phyloP scores from a whole-genome alignment of 2,888 invertebrate genomes.

The Acronicta leporina region DNA sequence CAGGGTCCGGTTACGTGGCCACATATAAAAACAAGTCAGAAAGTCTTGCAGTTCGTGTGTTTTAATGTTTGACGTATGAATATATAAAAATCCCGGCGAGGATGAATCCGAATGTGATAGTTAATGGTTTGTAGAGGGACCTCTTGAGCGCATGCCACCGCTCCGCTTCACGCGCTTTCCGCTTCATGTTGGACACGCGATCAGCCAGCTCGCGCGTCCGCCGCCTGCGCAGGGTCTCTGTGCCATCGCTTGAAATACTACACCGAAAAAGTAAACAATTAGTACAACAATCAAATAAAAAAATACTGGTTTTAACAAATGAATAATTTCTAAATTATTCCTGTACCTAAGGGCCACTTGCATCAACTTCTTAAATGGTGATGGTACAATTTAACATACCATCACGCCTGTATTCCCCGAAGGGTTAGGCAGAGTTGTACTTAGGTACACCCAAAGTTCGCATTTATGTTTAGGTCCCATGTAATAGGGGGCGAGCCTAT shows the following conservation, averaged over 20 bases:
- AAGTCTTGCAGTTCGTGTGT: slow-evolving; percentile 5
- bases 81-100: slow-evolving; percentile 91
- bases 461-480: no score
- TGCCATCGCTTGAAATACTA: slow-evolving; percentile 51
- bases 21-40: slow-evolving; percentile 4
- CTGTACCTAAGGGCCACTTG: no score
- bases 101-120: slow-evolving; percentile 91
- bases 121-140: slow-evolving; percentile 93
- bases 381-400: no score
- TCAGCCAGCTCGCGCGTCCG: slow-evolving; percentile 72
- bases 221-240: slow-evolving; percentile 67
- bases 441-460: no score
- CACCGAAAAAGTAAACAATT: slow-evolving; percentile 4
- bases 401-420: no score
- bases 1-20: neutral
- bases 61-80: slow-evolving; percentile 86
- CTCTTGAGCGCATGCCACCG: slow-evolving; percentile 93
- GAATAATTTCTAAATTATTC: no score
- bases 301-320: no score
- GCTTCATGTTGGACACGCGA: slow-evolving; percentile 89
- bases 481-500: no score
- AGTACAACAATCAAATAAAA: neutral
- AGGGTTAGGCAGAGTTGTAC: no score
- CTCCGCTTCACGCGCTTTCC: slow-evolving; percentile 91
- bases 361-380: no score